Base-by-base conservation (phyloP, 2,113 vertebrate species). In the Coptodon bakossiorum region DNA sequence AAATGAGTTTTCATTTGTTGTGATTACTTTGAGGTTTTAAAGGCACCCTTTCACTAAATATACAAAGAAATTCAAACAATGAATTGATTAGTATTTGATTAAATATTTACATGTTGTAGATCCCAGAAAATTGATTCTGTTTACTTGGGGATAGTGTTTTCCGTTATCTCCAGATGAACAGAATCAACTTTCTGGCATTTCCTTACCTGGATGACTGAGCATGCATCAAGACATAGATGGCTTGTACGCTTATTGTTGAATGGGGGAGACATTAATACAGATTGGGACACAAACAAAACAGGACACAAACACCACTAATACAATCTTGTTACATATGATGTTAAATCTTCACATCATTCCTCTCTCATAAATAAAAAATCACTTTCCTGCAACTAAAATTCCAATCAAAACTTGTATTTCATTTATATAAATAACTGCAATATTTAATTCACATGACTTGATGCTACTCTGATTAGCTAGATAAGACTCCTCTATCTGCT, bases 381-480 rank as follows among this genome's bases (percentile, higher is more conserved):
- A 48, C 5, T 7, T 4, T 22, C 13, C 8, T 13, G 12, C n/a
- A 29, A 40, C 50, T 50, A 52, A 66, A 45, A 81, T 19, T 79
- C 17, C 5, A 76, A 45, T 71, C 24, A 82, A 57, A 87, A 38
- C 34, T 22, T 43, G 19, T 4, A 38, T 48, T 81, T 90, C 7
- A 22, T 84, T 81, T 86, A 80, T 80, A 27, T 17, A 38, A 81
- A 71, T 45, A 82, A 27, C 11, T 34, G 83, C 43, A 40, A 29
- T 82, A 71, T 80, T 87, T 38, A 29, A 88, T 66, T 63, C 24
- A 78, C 16, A 88, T 66, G 57, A 53, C 40, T 86, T 84, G 24
- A 92, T 66, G 40, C 36, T 29, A 34, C 66, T 40, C 81, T 78
- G 81, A 94, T 93, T 83, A 91, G 29, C 86, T 66, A 82, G 85